These are phyloP conservation scores for Luidia sarsii DNA, from an alignment of 53 echinoderm and acorn worm species.

Conservation along the genomic window DNA sequence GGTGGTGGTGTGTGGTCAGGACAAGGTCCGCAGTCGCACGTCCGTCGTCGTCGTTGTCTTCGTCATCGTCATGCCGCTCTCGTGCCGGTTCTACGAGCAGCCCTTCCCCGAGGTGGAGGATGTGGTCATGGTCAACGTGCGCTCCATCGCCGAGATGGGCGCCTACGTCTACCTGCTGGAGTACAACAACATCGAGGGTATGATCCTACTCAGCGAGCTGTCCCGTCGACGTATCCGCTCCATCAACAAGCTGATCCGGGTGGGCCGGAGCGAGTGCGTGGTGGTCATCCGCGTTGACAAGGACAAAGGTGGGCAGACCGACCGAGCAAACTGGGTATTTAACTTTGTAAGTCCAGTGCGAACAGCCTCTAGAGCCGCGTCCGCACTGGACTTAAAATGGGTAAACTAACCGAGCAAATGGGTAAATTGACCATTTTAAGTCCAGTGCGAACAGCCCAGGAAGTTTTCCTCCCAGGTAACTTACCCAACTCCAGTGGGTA, in stretches of 20 bases:
- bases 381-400: no score
- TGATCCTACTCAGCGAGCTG: constrained; percentile 94
- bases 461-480: no score
- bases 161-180: constrained; percentile 92
- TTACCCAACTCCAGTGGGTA: no score
- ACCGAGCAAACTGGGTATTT: no score
- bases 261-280: constrained; percentile 93
- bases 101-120: constrained; percentile 93
- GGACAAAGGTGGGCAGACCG: constrained; percentile 99
- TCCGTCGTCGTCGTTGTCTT: no score
- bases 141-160: constrained; percentile 98
- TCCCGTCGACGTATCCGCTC: constrained; percentile 97
- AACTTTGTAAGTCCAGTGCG: no score
- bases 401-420: no score
- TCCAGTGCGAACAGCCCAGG: no score
- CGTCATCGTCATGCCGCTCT: constrained; percentile 83
- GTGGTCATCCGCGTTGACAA: constrained; percentile 97
- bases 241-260: constrained; percentile 96
- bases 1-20: no score
- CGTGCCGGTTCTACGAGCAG: constrained; percentile 95
- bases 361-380: no score
- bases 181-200: constrained; percentile 96
- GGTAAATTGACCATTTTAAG: no score
- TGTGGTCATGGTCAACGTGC: constrained; percentile 98
- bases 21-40: no score